These are phyloP conservation scores for Tenualosa ilisha DNA, from an alignment of 2,797 vertebrate species.

Conservation along the genomic window DNA sequence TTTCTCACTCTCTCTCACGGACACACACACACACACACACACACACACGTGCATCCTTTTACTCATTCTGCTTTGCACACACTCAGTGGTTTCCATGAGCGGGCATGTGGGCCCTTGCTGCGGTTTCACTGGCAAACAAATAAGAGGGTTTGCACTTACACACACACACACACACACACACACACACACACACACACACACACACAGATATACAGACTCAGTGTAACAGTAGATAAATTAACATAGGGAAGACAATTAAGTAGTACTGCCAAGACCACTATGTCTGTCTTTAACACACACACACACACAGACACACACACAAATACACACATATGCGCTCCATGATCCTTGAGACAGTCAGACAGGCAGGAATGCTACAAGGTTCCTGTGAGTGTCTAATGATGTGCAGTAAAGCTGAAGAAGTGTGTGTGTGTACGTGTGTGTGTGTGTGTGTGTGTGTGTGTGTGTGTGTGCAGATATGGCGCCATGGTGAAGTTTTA, in stretches of 20 bases:
- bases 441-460: no score
- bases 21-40: neutral
- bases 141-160: conserved; percentile 56
- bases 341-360: neutral
- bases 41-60: neutral
- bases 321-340: conserved; percentile 25
- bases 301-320: conserved; percentile 39
- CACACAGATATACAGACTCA: no score
- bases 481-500: neutral
- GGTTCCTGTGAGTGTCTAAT: neutral
- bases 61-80: neutral
- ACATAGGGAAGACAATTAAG: no score
- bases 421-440: no score
- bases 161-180: no score
- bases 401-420: neutral
- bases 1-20: neutral
- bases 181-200: no score
- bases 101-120: conserved; percentile 54
- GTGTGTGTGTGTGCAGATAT: neutral
- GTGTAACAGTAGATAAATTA: no score
- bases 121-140: conserved; percentile 69
- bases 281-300: neutral
- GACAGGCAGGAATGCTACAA: neutral
- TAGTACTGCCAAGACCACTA: no score
- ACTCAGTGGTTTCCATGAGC: conserved; percentile 38